A percentile compares a stretch with the other conserved stretches of the same genome.
phyloP scores from a whole-genome alignment of 2,888 invertebrate species.

The Ectemnius continuus region DNA sequence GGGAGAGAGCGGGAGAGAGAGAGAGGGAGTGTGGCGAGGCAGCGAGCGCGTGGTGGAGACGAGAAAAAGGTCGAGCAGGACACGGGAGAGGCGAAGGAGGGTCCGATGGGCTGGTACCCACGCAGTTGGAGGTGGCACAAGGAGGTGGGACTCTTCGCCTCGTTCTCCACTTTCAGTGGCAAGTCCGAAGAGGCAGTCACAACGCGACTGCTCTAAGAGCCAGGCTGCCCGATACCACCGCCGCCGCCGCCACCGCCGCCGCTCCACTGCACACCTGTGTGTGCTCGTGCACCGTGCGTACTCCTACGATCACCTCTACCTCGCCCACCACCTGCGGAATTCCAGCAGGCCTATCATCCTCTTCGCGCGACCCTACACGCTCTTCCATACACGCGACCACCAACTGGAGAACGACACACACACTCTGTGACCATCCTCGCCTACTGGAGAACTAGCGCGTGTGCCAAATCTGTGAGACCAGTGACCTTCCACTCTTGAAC shows the following conservation, averaged over 20 bases:
- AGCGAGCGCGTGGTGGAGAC: slow-evolving; percentile 31
- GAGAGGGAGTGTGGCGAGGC: slow-evolving; percentile 24
- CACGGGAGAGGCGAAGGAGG: slow-evolving; percentile 70
- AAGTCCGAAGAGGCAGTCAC: slow-evolving; percentile 76
- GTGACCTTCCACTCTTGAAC: no score
- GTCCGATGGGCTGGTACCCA: slow-evolving; percentile 78
- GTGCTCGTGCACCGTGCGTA: slow-evolving; percentile 21
- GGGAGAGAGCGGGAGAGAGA: neutral
- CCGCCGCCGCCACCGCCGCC: slow-evolving; percentile 43
- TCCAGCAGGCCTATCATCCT: slow-evolving; percentile 23
- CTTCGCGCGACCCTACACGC: slow-evolving; percentile 15
- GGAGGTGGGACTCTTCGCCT: slow-evolving; percentile 76
- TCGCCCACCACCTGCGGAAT: slow-evolving; percentile 57
- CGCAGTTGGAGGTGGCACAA: slow-evolving; percentile 76
- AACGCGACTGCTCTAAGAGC: slow-evolving; percentile 75
- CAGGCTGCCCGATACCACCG: slow-evolving; percentile 51
- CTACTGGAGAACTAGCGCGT: neutral
- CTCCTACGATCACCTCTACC: slow-evolving; percentile 14
- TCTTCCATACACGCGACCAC: neutral
- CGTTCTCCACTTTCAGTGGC: slow-evolving; percentile 72
- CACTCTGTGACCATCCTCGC: no score
- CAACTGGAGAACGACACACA: neutral
- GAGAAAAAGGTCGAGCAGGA: slow-evolving; percentile 48
- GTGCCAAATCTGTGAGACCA: neutral
- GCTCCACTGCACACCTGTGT: slow-evolving; percentile 42